Percentiles rank a stretch among this genome's conserved stretches.
These are phyloP conservation scores for Carposina sasakii DNA, from an alignment of 1,140 invertebrate genomes.

Conservation along the genomic window DNA sequence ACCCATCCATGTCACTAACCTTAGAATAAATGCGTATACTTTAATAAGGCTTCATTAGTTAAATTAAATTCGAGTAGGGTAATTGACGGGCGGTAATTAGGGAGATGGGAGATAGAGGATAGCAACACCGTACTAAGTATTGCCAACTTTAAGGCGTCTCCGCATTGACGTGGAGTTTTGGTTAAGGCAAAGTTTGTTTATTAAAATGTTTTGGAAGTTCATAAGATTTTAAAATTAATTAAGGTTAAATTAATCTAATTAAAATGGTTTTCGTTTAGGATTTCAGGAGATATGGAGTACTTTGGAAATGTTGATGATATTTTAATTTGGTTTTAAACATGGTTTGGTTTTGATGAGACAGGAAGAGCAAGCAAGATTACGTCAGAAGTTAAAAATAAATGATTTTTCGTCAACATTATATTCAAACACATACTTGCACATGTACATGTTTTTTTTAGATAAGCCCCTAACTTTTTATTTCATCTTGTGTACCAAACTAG, in stretches of 20 bases:
- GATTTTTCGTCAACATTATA: no score
- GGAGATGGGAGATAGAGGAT: slow-evolving; percentile 36
- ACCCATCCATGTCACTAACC: no score
- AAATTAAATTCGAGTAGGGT: slow-evolving; percentile 68
- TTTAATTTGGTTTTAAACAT: no score
- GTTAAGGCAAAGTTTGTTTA: slow-evolving; percentile 35
- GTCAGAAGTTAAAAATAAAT: no score
- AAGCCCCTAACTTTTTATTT: no score
- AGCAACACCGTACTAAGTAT: slow-evolving; percentile 40
- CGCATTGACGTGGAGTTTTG: not conserved
- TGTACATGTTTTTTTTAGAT: no score
- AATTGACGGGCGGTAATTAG: slow-evolving; percentile 65
- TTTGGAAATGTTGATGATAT: no score
- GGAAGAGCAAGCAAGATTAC: no score
- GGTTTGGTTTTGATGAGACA: no score
- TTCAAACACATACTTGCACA: no score
- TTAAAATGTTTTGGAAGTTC: slow-evolving; percentile 36
- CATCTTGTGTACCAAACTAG: no score
- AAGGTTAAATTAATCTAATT: slow-evolving; percentile 33
- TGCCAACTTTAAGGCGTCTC: slow-evolving; percentile 27
- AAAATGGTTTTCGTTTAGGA: slow-evolving; percentile 27
- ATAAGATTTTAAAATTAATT: slow-evolving; percentile 35
- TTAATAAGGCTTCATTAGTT: slow-evolving; percentile 71
- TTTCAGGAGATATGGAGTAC: no score
- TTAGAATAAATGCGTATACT: slow-evolving; percentile 63